Conservation (phyloP, 2,888 invertebrate species). For the Phymatocera aterrima region DNA sequence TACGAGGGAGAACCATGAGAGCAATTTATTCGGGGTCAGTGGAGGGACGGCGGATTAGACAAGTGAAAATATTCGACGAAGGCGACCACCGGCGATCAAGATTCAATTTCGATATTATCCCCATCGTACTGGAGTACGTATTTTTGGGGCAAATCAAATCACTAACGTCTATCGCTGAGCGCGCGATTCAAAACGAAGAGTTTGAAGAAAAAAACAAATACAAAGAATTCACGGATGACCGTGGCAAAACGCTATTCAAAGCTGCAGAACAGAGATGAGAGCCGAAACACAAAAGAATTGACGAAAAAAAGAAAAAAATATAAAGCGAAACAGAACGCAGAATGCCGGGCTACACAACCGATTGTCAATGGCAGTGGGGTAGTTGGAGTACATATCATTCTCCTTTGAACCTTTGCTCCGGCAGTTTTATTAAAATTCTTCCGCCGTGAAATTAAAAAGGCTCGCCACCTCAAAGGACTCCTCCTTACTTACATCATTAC, state of each 20-base stretch:
- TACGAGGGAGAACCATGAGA: neutral
- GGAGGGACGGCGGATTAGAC: neutral
- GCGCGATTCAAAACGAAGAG: neutral
- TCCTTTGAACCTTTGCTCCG: constrained; percentile 12
- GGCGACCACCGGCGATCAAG: neutral
- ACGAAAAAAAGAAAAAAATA: neutral
- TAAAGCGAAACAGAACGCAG: constrained; percentile 20
- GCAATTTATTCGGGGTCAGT: neutral
- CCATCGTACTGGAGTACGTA: neutral
- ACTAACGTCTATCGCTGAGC: neutral
- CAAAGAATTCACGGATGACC: constrained; percentile 10
- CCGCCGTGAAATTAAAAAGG: constrained; percentile 13
- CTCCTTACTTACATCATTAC: too few species aligned
- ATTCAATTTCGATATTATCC: neutral
- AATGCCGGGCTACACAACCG: constrained; percentile 20
- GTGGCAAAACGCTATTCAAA: constrained; percentile 6
- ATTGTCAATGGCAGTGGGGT: constrained; percentile 22
- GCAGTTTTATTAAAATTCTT: constrained; percentile 32
- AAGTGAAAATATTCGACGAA: neutral
- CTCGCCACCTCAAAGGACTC: neutral
- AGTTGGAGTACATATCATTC: constrained; percentile 10
- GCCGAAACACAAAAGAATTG: neutral
- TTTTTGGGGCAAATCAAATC: neutral
- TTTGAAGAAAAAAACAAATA: constrained; percentile 1
- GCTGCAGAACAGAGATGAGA: neutral